Conservation (phyloP, 37 sponge, comb jelly and placozoan species). For the Geodia barretti region DNA sequence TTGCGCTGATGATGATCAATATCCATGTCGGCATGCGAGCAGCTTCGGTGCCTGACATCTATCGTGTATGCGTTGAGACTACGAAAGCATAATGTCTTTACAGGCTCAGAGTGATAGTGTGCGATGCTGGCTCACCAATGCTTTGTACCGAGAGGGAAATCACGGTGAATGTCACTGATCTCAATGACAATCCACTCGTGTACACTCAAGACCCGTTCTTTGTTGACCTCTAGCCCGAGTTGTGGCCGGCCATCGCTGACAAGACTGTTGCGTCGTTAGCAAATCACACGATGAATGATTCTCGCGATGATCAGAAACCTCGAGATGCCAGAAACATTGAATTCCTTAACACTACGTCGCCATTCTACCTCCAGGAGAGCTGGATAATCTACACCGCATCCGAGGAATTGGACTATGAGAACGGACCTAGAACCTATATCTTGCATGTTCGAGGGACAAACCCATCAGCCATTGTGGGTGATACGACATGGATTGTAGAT, state of each 20-base stretch:
- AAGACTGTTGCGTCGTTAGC: background rate
- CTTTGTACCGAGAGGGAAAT: conserved; percentile 30
- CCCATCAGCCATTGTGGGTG: conserved; percentile 34
- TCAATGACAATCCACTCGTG: conserved; percentile 81
- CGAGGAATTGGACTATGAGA: conserved; percentile 44
- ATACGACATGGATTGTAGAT: conserved; percentile 29
- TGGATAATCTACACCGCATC: conserved; percentile 11
- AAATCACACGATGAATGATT: background rate
- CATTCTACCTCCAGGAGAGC: conserved; percentile 57
- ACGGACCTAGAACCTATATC: conserved; percentile 16
- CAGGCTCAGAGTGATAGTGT: conserved; percentile 41
- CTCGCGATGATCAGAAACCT: background rate
- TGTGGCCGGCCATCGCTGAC: background rate
- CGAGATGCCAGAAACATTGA: no score
- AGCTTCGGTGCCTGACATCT: no score
- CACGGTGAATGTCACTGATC: conserved; percentile 60
- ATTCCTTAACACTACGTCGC: conserved; percentile 19
- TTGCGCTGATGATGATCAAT: no score
- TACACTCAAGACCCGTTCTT: conserved; percentile 38
- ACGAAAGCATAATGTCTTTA: conserved; percentile 36
- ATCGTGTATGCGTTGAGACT: no score
- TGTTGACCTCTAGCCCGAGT: conserved; percentile 24
- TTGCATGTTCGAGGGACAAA: conserved; percentile 48
- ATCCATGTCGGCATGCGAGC: no score
- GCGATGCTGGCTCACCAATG: conserved; percentile 20